Conservation (phyloP, 2,797 vertebrate genomes). For the Alosa sapidissima region DNA sequence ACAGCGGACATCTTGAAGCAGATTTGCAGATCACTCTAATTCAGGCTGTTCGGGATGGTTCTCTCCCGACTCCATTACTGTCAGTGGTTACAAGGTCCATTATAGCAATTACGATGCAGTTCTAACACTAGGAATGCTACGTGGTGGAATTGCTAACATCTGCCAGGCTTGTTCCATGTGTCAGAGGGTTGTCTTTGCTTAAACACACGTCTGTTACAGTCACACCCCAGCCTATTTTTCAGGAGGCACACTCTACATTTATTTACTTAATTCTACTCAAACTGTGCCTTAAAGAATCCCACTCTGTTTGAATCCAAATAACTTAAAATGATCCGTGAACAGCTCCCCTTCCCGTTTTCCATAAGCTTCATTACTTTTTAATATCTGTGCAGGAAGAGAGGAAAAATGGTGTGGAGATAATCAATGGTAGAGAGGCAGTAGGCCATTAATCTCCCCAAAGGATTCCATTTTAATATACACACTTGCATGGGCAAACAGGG, state of each 20-base stretch:
- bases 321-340: constrained; percentile 82
- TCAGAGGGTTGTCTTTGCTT: constrained; percentile 71
- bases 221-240: constrained; percentile 53
- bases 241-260: constrained; percentile 70
- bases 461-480: constrained; percentile 77
- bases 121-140: constrained; percentile 75
- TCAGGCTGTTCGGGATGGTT: constrained; percentile 70
- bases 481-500: constrained; percentile 77
- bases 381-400: constrained; percentile 70
- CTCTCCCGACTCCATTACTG: constrained; percentile 72
- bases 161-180: constrained; percentile 70
- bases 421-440: constrained; percentile 78
- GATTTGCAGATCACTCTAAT: constrained; percentile 68
- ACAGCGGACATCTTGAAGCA: constrained; percentile 68
- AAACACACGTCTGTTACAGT: constrained; percentile 71
- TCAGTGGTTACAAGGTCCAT: constrained; percentile 76
- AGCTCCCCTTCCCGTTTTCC: constrained; percentile 67
- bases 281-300: constrained; percentile 78
- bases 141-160: constrained; percentile 78
- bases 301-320: constrained; percentile 79
- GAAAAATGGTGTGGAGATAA: constrained; percentile 77
- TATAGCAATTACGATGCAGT: constrained; percentile 75
- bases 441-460: constrained; percentile 79
- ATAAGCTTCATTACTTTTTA: constrained; percentile 84
- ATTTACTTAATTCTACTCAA: constrained; percentile 81